Base-by-base conservation (phyloP, 2,797 vertebrate genomes). In the Takifugu ocellatus region DNA sequence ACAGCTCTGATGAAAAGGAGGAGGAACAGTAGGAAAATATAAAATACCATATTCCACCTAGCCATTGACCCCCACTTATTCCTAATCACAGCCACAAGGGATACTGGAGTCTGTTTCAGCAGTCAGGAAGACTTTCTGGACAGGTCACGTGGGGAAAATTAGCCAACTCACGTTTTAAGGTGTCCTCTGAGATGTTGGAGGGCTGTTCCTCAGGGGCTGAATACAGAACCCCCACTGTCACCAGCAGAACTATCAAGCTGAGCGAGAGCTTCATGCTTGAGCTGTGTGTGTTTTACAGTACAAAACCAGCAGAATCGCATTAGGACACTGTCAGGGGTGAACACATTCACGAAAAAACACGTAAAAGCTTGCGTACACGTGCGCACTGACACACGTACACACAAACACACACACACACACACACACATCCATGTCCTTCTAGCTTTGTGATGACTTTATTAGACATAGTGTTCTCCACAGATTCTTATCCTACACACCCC, bases 261-360 rank as follows among this genome's bases (percentile, higher is more conserved):
- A 92, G 77, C 58, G 87, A 74, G 2, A 44, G 44, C 87, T 85
- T 92, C 95, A 96, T 97, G 51, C 65, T 92, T 67, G 59, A 70
- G 58, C 59, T 59, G 50, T 6, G 66, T 39, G 49, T 14, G 6
- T 17, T 49, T 31, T 42, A 53, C 16, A 15, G 9, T 0, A 3
- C n/a, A 39, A 50, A 39, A 15, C 56, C 0, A 5, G 60, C 72
- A 16, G 7, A 46, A 51, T 7, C 47, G 10, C 47, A 42, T 49
- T 26, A 15, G 15, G 27, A 49, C 21, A 47, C 0, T 39, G 16
- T 14, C n/a, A 21, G 21, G 9, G 49, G 16, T 7, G 21, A 15
- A 45, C 7, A 61, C 17, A 26, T 54, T 36, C 10, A 43, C 5
- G 15, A 9, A 25, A 7, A 5, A 29, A 27, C 48, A 59, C 25